These are phyloP conservation scores for Anthoscopus minutus DNA, from an alignment of 2,113 vertebrate genomes.

Conservation along the genomic window DNA sequence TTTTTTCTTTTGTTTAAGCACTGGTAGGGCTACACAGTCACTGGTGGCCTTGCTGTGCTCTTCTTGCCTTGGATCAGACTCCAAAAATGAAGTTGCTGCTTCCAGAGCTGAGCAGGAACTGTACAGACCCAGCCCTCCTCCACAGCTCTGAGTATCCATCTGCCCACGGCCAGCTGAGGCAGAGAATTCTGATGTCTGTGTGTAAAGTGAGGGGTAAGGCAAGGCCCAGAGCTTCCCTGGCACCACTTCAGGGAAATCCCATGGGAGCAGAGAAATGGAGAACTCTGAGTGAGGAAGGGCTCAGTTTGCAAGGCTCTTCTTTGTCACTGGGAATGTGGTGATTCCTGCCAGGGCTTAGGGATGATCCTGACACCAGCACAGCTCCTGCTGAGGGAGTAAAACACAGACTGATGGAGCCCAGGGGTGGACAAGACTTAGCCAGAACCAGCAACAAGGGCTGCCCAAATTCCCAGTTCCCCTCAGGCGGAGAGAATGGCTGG, in stretches of 20 bases:
- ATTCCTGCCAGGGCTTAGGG: neutral
- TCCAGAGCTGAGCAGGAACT: neutral
- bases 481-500: neutral
- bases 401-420: neutral
- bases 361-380: neutral
- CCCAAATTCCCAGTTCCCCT: neutral
- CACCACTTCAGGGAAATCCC: neutral
- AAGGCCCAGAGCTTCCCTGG: neutral
- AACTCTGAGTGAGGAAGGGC: neutral
- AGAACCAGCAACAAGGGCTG: neutral
- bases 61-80: neutral
- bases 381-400: neutral
- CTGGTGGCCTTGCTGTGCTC: neutral
- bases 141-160: neutral
- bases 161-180: neutral
- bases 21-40: neutral
- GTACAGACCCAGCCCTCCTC: neutral
- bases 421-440: neutral
- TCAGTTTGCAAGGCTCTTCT: neutral
- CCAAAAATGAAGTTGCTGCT: neutral
- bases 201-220: neutral
- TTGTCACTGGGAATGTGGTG: neutral
- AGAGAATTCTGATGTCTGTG: neutral
- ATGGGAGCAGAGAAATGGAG: neutral
- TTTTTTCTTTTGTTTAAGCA: neutral